Evolutionary conservation across 2,113 vertebrate species (phyloP), one percentile per base, ranked within the genome.

Genomic region (Argyrosomus japonicus): DNA sequence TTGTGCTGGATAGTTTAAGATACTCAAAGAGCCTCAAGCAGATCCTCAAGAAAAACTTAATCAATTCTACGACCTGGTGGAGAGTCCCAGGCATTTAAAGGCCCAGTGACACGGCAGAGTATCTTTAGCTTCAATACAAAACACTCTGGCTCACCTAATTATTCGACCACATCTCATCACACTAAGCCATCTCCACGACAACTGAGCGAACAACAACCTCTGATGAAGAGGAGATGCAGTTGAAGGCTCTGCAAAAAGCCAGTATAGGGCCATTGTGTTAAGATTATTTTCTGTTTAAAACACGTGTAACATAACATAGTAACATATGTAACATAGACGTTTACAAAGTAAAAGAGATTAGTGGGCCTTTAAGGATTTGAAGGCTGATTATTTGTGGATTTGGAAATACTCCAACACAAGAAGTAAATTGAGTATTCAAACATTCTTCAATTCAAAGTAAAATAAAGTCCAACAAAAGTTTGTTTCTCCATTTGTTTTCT

Each of bases 361-460:
- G 48, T 54, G 32, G 36, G 19, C 1, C 11, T 57, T 57, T 14
- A 36, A 56, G 32, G 6, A 47, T n/a, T 21, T 54, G 11, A n/a
- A 14, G 6, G 51, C 25, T 32, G 3, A 58, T 17, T 43, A 15
- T 68, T 64, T 83, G 13, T 36, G 13, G 12, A 71, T 54, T 54
- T 71, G 43, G 19, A 80, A 85, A 69, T 29, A 43, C n/a, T 32
- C 13, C 12, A 36, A 45, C 2, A 27, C 15, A 54, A 14, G 0
- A 40, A 9, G 23, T 65, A 47, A 75, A 58, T 53, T 27, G 9
- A 1, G n/a, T 32, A 43, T 14, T 36, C 53, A 75, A 63, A 62
- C 23, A 72, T 81, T 70, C 32, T 64, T 65, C 32, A 77, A 40
- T 68, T 73, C 47, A 81, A 81, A 84, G 43, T 21, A 1, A 82